Evolutionary conservation across 2,888 invertebrate species (phyloP).

Genomic region (Patella depressa): DNA sequence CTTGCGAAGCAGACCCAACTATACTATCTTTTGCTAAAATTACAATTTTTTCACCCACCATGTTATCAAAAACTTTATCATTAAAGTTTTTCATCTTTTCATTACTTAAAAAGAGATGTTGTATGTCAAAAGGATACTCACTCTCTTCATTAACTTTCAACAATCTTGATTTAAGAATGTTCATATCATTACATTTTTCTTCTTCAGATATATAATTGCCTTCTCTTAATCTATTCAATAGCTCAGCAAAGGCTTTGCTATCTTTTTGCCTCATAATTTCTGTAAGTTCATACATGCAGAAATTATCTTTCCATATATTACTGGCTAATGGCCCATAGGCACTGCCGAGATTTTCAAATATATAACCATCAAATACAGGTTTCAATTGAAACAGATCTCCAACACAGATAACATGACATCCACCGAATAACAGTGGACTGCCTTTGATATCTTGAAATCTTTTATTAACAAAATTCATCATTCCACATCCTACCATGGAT

Average conservation of each 20-base stretch:
- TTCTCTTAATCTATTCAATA: constrained; percentile 42
- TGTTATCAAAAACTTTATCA: not conserved
- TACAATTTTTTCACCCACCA: not conserved
- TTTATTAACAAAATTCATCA: constrained; percentile 31
- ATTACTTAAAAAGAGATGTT: not conserved
- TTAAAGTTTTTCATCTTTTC: not conserved
- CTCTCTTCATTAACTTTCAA: not conserved
- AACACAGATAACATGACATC: too few species aligned
- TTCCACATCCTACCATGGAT: constrained; percentile 37
- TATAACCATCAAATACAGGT: too few species aligned
- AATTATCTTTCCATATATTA: constrained; percentile 21
- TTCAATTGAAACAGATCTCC: too few species aligned
- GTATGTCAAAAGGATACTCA: not conserved
- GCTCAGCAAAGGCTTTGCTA: constrained; percentile 39
- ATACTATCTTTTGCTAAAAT: not conserved
- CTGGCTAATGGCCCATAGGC: constrained; percentile 21
- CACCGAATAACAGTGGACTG: too few species aligned
- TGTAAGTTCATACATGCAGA: constrained; percentile 38
- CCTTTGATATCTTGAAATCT: not conserved
- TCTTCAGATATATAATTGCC: constrained; percentile 20
- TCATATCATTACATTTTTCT: not conserved
- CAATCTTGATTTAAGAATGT: not conserved
- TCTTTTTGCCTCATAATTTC: constrained; percentile 25
- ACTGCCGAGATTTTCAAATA: not conserved
- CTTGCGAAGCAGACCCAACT: not conserved